A percentile compares a stretch with the other conserved stretches of the same genome.
phyloP scores from a whole-genome alignment of 2,113 vertebrate genomes.

The Sylvilagus bachmani region DNA sequence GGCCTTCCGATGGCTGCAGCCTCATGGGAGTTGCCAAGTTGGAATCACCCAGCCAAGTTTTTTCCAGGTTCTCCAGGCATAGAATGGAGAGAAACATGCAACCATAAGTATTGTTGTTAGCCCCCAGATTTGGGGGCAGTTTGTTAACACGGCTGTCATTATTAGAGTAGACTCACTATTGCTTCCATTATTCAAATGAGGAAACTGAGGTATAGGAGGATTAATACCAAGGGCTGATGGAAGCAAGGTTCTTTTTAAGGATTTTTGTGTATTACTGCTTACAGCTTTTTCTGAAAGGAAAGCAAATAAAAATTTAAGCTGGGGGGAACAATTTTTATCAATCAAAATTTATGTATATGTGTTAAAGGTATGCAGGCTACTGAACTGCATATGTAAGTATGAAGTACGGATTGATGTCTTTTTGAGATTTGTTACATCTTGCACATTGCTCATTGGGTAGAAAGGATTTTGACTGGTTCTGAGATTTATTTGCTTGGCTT shows the following conservation, averaged over 20 bases:
- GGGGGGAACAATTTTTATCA: not conserved
- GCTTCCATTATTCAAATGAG: not conserved
- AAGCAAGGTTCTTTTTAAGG: not conserved
- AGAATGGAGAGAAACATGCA: not conserved
- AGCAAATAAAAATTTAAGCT: not conserved
- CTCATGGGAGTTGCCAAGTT: not conserved
- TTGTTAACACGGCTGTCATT: not conserved
- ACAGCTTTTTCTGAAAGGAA: not conserved
- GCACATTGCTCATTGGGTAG: not conserved
- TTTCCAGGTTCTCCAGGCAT: not conserved
- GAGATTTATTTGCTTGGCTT: conserved; percentile 25
- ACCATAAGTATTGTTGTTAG: not conserved
- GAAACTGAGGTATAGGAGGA: not conserved
- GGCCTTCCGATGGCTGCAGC: not conserved
- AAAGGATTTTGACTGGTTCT: conserved; percentile 40
- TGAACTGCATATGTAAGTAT: not conserved
- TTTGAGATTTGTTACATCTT: conserved; percentile 29
- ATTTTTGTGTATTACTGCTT: conserved; percentile 6
- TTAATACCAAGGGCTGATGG: not conserved
- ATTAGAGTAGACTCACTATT: not conserved
- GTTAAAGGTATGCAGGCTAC: not conserved
- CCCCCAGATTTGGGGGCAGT: not conserved
- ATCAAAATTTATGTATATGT: conserved; percentile 41
- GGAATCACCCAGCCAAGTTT: not conserved
- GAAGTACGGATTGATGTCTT: not conserved